These are phyloP conservation scores for Tretioscincus oriximinensis DNA, from an alignment of 2,113 vertebrate genomes.

Conservation along the genomic window DNA sequence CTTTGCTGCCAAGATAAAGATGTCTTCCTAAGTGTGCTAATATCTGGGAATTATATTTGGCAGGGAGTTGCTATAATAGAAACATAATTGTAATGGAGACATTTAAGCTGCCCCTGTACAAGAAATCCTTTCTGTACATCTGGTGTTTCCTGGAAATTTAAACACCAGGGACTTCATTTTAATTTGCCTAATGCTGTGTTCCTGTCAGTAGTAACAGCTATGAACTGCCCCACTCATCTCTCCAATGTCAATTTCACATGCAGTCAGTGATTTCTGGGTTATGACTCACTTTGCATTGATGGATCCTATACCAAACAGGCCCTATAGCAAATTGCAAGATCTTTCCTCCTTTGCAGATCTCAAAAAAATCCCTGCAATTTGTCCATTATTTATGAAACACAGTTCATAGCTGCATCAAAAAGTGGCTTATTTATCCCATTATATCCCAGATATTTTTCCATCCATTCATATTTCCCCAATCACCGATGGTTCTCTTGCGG, in stretches of 20 bases:
- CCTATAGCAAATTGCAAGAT: constrained; percentile 31
- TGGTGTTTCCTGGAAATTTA: constrained; percentile 60
- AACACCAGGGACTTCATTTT: constrained; percentile 53
- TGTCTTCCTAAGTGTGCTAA: constrained; percentile 43
- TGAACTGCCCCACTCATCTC: constrained; percentile 56
- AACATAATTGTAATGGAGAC: constrained; percentile 57
- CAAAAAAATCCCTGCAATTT: constrained; percentile 1
- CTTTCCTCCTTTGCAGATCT: background rate
- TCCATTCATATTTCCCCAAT: background rate
- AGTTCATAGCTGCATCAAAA: background rate
- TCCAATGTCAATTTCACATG: constrained; percentile 52
- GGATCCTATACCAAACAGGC: constrained; percentile 21
- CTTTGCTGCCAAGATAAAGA: constrained; percentile 48
- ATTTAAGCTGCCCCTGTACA: constrained; percentile 55
- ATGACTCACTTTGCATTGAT: constrained; percentile 47
- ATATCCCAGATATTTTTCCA: background rate
- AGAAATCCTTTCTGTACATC: constrained; percentile 55
- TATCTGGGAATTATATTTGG: constrained; percentile 48
- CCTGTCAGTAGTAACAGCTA: constrained; percentile 51
- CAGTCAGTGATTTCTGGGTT: constrained; percentile 39
- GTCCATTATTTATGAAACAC: accelerated
- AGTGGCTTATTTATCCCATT: no score
- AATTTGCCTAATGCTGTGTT: constrained; percentile 57
- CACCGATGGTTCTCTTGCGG: no score
- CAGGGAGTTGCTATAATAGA: constrained; percentile 49